These are phyloP conservation scores for Burhinus oedicnemus DNA, from an alignment of 2,113 vertebrate genomes.

Conservation along the genomic window DNA sequence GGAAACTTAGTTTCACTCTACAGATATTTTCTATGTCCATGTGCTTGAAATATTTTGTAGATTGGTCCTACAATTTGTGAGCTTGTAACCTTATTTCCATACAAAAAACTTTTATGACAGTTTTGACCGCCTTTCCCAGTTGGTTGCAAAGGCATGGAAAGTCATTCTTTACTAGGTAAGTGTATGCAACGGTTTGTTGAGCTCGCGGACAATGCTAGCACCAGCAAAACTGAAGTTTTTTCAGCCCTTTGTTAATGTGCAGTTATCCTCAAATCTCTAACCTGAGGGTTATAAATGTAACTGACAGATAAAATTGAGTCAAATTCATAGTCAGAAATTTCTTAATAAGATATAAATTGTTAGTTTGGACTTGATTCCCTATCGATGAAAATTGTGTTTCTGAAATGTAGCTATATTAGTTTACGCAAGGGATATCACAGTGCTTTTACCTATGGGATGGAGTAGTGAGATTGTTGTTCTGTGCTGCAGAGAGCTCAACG, in stretches of 20 bases:
- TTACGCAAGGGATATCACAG: background rate
- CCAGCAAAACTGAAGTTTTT: background rate
- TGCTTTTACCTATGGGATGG: background rate
- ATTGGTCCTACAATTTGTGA: background rate
- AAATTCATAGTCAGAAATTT: constrained; percentile 12
- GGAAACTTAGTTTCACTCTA: background rate
- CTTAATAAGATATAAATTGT: constrained; percentile 18
- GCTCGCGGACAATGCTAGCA: background rate
- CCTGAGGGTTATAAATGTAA: constrained; percentile 13
- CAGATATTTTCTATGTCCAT: background rate
- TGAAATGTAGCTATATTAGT: background rate
- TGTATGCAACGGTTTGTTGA: background rate
- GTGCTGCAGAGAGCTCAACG: background rate
- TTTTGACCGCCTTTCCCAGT: background rate
- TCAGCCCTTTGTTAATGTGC: background rate
- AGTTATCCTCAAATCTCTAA: background rate
- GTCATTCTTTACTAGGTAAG: background rate
- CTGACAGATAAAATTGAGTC: constrained; percentile 35
- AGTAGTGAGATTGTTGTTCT: background rate
- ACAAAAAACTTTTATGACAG: background rate
- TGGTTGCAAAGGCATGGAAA: background rate
- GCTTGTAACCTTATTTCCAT: background rate
- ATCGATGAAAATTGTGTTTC: background rate
- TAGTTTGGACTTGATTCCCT: background rate
- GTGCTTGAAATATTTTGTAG: background rate